These are phyloP conservation scores for Pogoniulus pusillus DNA, from an alignment of 2,797 vertebrate species.

Conservation along the genomic window DNA sequence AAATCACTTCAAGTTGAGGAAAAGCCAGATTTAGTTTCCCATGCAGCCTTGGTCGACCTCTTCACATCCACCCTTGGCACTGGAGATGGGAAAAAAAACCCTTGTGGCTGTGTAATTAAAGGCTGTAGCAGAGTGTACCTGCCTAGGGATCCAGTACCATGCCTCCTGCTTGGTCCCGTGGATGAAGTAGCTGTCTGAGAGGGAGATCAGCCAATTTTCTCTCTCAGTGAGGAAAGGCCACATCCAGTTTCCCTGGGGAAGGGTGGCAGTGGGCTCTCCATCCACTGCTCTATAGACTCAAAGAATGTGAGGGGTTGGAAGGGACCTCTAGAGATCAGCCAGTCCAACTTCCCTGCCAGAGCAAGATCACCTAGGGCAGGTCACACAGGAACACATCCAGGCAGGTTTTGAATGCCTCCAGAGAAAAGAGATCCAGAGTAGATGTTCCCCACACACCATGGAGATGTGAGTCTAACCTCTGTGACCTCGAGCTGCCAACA, in stretches of 20 bases:
- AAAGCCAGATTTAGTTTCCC: constrained; percentile 15
- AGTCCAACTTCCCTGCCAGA: no score
- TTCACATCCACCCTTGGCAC: background rate
- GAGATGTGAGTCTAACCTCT: background rate
- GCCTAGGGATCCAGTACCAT: background rate
- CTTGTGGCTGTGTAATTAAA: background rate
- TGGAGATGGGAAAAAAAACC: background rate
- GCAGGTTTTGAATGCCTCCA: no score
- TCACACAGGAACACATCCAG: no score
- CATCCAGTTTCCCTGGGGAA: background rate
- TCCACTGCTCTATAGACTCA: background rate
- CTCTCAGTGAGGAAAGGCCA: background rate
- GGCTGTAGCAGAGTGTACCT: background rate
- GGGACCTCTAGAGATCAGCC: no score
- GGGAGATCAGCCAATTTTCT: background rate
- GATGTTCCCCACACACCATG: background rate
- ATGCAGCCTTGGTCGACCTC: background rate
- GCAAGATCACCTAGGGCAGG: no score
- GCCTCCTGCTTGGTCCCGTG: background rate
- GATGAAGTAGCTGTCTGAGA: background rate
- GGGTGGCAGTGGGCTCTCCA: background rate
- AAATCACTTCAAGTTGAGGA: background rate
- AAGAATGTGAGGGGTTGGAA: no score
- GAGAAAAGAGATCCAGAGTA: no score
- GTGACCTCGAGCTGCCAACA: rapidly evolving